Evolutionary conservation across 2,113 vertebrate genomes (phyloP), one percentile per base, ranked within the genome.

Genomic region (Sinocyclocheilus anophthalmus): DNA sequence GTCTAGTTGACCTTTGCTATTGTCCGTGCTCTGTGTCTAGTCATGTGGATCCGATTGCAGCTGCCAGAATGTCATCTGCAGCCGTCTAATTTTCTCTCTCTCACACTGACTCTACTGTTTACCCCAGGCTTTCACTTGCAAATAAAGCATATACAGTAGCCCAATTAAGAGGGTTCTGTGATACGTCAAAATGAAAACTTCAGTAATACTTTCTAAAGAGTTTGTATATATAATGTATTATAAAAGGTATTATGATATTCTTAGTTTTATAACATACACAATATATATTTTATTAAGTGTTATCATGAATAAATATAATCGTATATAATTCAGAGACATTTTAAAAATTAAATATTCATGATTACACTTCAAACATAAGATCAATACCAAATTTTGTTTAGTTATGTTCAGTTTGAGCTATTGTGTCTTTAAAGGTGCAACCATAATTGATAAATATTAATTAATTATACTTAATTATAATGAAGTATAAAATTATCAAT

Each of bases 11-110:
- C 84, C 83, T 91, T 75, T 89, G 65, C 87, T 84, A 85, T 67
- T 88, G 72, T 79, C 82, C 76, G 39, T 26, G 59, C 65, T 81
- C 81, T 83, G 77, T 86, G 73, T 89, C 45, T 85, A 87, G 83
- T 73, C 76, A 77, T 55, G 82, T 14, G 63, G 53, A 87, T 88
- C 85, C 13, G 75, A 87, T 77, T 86, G 59, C 39, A 85, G 63
- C 80, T 79, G 87, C 86, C 73, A 88, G 82, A 88, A 87, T 87
- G 88, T 89, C 87, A 85, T 86, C 33, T 84, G 57, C 86, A 85
- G 87, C 76, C 13, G 12, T 45, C 78, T 81, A 85, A 86, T 57
- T 67, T 63, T 78, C 18, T 79, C 85, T 81, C 67, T 80, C 30
- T 42, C 70, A 75, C 59, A 69, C 59, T 67, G 84, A 5, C 84